Evolutionary conservation across 2,113 vertebrate genomes (phyloP).

Genomic region (Aviceda subcristata): DNA sequence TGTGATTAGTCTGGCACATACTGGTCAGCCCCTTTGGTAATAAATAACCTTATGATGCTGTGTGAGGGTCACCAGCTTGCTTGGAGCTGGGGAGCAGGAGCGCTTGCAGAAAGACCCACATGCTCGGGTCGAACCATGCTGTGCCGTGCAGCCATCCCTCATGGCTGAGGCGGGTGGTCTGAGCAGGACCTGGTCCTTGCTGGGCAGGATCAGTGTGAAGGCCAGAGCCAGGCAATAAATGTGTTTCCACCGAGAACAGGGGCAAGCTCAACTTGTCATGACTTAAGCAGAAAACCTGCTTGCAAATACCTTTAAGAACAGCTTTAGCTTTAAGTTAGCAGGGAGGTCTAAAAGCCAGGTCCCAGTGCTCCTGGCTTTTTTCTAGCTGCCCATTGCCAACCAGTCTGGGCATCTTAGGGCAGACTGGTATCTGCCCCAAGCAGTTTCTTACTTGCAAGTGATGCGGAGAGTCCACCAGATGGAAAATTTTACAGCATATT

Average conservation of each 20-base stretch:
- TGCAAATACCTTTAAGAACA: not conserved
- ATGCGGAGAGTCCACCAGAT: not conserved
- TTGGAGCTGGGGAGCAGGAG: not conserved
- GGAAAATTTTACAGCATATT: not conserved
- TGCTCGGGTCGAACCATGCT: fast-evolving
- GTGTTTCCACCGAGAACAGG: not conserved
- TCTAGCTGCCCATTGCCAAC: not conserved
- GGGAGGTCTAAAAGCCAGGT: not conserved
- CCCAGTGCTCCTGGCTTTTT: not conserved
- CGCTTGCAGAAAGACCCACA: fast-evolving
- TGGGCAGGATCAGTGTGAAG: not conserved
- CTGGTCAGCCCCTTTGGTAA: not conserved
- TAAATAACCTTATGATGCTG: fast-evolving
- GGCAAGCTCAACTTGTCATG: not conserved
- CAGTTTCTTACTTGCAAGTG: not conserved
- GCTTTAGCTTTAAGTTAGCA: not conserved
- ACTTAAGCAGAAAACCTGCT: not conserved
- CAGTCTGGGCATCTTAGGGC: not conserved
- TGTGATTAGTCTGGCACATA: not conserved
- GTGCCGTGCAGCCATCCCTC: not conserved
- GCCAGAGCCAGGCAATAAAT: not conserved
- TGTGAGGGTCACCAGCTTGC: not conserved
- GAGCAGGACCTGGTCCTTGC: not conserved
- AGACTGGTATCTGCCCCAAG: not conserved
- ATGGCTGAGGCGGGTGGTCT: fast-evolving